These are phyloP conservation scores for Masticophis lateralis DNA, from an alignment of 2,797 vertebrate genomes.

Conservation along the genomic window DNA sequence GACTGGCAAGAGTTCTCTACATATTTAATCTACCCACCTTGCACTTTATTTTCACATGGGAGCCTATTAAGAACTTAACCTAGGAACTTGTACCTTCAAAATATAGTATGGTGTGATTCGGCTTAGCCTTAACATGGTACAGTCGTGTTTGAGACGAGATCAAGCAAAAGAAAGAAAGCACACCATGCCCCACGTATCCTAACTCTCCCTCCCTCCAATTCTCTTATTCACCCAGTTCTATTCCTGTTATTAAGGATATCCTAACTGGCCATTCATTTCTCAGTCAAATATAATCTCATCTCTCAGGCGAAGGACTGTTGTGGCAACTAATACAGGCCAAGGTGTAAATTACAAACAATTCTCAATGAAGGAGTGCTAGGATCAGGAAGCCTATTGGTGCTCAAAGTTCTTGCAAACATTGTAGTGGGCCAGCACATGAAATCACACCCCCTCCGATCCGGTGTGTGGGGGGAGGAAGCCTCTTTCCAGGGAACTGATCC, in stretches of 20 bases:
- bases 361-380: not conserved
- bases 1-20: not conserved
- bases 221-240: not conserved
- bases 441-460: no score
- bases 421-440: not conserved
- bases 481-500: not conserved
- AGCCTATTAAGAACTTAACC: not conserved
- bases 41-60: not conserved
- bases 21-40: not conserved
- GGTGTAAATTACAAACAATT: not conserved
- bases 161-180: not conserved
- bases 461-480: no score
- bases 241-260: not conserved
- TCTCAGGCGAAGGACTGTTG: not conserved
- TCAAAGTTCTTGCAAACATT: not conserved
- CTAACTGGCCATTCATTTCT: not conserved
- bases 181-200: not conserved
- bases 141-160: not conserved
- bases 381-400: not conserved
- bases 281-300: not conserved
- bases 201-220: not conserved
- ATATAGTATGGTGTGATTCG: not conserved
- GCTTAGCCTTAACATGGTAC: not conserved
- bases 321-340: not conserved
- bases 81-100: not conserved